Evolutionary conservation across 2,797 vertebrate species (phyloP), one percentile per base, ranked within the genome.

Genomic region (Antrozous pallidus): DNA sequence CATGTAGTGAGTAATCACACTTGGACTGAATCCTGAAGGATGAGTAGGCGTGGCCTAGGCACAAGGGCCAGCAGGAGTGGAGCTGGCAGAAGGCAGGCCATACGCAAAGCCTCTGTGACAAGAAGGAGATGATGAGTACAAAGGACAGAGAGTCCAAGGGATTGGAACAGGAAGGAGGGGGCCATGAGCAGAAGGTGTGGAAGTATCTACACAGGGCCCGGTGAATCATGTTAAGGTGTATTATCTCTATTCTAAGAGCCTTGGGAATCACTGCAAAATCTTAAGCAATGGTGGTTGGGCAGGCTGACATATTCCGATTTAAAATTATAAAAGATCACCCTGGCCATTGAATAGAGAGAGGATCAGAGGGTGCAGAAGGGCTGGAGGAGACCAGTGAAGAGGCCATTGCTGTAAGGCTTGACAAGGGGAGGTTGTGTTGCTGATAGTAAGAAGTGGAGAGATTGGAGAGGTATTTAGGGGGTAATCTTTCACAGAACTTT

Each of bases 401-500:
- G 84, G 13, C 28, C 47, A 56, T 12, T 18, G n/a, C n/a, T 36
- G 2, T 45, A 80, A 45, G 61, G 7, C 69, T 63, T 49, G 28
- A 40, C 33, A 4, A 14, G 33, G 24, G 31, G 24, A 70, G 33
- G 31, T 38, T 28, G 24, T 28, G 12, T 17, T 83, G 40, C 36
- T 3, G n/a, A 54, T 24, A 61, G 26, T 9, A 31, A 42, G 31
- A 88, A 45, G 67, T 47, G 18, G 31, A 73, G 1, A 47, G 36
- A 18, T 0, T 58, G 26, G 28, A 84, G 67, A 90, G 83, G 47
- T 89, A 89, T 42, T 89, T 91, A 31, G 56, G 24, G 22, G 9
- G 18, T 79, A 79, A 74, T 89, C 51, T 73, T 93, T 93, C 86
- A 92, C 17, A 84, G 85, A 92, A 82, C 33, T 75, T 94, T 75